Conservation (phyloP, 2,113 vertebrate species). For the Leucoraja erinaceus region DNA sequence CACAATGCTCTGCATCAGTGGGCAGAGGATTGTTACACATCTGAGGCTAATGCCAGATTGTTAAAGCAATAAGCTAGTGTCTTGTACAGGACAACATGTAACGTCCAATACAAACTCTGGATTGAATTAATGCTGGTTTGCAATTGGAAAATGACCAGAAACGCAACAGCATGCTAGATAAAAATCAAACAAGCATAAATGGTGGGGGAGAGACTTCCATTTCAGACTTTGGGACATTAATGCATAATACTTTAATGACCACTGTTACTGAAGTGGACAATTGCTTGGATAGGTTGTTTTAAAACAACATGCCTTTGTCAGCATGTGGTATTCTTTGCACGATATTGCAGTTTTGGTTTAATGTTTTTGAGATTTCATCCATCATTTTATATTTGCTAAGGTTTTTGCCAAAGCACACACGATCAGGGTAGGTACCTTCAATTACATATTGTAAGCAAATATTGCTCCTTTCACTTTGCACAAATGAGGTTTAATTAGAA, state of each 20-base stretch:
- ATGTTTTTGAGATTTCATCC: neutral
- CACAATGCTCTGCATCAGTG: neutral
- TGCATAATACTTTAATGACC: neutral
- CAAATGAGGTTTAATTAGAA: neutral
- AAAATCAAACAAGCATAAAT: neutral
- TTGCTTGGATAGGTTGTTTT: neutral
- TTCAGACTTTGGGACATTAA: neutral
- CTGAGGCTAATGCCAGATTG: constrained; percentile 11
- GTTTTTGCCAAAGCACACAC: neutral
- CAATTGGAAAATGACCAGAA: neutral
- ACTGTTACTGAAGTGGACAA: constrained; percentile 1
- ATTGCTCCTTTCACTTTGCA: neutral
- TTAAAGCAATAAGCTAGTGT: neutral
- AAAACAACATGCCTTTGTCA: neutral
- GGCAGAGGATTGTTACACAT: neutral
- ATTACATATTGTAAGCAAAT: neutral
- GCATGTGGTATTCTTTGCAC: neutral
- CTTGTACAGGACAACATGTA: neutral
- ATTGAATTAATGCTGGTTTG: neutral
- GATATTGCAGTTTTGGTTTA: neutral
- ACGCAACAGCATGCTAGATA: neutral
- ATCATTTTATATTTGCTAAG: neutral
- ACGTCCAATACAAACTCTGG: neutral
- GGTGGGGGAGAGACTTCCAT: neutral
- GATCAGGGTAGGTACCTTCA: neutral